Evolutionary conservation across 2,113 vertebrate species (phyloP), one percentile per base, ranked within the genome.

Genomic region (Ictidomys tridecemlineatus): DNA sequence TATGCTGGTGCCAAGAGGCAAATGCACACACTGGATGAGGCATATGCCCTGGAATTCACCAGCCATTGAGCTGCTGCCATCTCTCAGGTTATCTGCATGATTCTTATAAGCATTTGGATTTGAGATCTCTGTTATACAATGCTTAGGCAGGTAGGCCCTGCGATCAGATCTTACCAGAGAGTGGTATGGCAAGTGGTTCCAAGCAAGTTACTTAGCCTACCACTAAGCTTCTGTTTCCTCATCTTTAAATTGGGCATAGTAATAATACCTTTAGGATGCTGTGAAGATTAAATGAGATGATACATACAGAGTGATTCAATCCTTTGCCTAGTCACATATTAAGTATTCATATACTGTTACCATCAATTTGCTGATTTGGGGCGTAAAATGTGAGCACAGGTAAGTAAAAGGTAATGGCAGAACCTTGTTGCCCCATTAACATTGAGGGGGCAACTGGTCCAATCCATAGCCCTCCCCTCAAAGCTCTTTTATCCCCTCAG

Each of bases 231-330:
- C 53, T 48, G 17, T 89, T 73, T 89, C n/a, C 18, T 95, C 22
- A 8, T 69, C 72, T 89, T 45, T 85, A 78, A 89, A 77, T 61
- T 32, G 78, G 61, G 7, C 14, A 58, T 37, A 87, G 82, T 5
- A 72, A 58, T 1, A 76, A 42, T 30, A 30, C 67, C 69, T 56
- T 58, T n/a, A 65, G 34, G 42, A 65, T 28, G 5, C 3, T 30
- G 13, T 51, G n/a, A 93, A 20, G 20, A 85, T 85, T 89, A 61
- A 91, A 92, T 32, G 76, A 91, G 53, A 85, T 32, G 53, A 74
- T 56, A 65, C 6, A 39, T 24, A 20, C 28, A n/a, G 82, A 45
- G 10, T 24, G 24, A 70, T 56, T 58, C 56, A 61, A 56, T 26
- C n/a, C 42, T n/a, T 69, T n/a, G 78, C 42, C 26, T 72, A 12